Percentiles rank a stretch among this genome's conserved stretches.
Evolutionary conservation across 2,888 invertebrate genomes (phyloP).

Genomic region (Acrocyrtus sp.): DNA sequence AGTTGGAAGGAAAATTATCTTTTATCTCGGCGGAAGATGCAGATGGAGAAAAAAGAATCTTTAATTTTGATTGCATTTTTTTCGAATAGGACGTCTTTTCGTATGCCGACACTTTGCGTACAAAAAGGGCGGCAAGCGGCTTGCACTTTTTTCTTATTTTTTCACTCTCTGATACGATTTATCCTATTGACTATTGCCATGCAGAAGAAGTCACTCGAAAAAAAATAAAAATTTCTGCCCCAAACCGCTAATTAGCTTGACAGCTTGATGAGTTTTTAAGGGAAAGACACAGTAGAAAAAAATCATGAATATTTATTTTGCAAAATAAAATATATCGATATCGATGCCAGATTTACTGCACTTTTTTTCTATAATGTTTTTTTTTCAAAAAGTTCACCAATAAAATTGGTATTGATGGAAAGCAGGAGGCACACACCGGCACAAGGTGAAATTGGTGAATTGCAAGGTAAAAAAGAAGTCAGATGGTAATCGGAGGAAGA

Average conservation of each 20-base stretch:
- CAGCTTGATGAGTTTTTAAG: slow-evolving; percentile 41
- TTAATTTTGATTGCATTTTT: background rate
- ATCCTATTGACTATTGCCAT: too few species aligned
- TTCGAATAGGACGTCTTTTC: background rate
- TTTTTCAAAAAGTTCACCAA: too few species aligned
- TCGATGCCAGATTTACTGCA: background rate
- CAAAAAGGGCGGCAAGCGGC: too few species aligned
- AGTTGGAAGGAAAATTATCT: too few species aligned
- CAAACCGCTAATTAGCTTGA: slow-evolving; percentile 37
- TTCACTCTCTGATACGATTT: background rate
- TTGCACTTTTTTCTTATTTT: slow-evolving; percentile 6
- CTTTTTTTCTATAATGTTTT: background rate
- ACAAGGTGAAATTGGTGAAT: background rate
- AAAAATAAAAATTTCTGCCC: slow-evolving; percentile 14
- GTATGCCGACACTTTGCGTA: background rate
- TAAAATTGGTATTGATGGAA: too few species aligned
- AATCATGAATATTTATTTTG: too few species aligned
- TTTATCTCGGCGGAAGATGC: too few species aligned
- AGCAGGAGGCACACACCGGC: background rate
- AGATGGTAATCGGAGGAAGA: slow-evolving; percentile 30
- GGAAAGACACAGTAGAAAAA: too few species aligned
- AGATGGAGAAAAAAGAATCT: slow-evolving; percentile 18
- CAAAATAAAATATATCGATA: too few species aligned
- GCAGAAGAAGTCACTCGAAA: too few species aligned
- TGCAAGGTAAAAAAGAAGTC: slow-evolving; percentile 16